These are phyloP conservation scores for Cotesia typhae DNA, from an alignment of 1,140 invertebrate species.

Conservation along the genomic window DNA sequence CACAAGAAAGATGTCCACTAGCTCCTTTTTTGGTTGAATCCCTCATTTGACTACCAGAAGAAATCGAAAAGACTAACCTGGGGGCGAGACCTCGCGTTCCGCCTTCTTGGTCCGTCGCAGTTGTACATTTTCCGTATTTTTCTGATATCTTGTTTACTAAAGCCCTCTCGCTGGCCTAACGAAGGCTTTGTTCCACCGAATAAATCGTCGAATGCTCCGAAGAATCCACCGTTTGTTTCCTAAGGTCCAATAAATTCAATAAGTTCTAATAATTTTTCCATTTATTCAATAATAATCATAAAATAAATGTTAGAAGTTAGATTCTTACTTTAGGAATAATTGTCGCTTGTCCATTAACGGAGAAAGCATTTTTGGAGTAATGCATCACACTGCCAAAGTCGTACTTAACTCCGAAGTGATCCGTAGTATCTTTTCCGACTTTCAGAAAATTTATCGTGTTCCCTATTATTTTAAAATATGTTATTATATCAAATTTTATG, in stretches of 20 bases:
- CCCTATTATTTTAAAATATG: slow-evolving; percentile 51
- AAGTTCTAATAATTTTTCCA: too few species aligned
- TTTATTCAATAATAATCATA: too few species aligned
- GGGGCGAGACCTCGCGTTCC: slow-evolving; percentile 48
- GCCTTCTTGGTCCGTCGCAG: slow-evolving; percentile 48
- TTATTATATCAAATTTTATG: too few species aligned
- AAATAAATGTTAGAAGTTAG: slow-evolving; percentile 5
- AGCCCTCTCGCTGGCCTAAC: slow-evolving; percentile 75
- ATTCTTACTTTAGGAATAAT: slow-evolving; percentile 72
- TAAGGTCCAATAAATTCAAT: slow-evolving; percentile 17
- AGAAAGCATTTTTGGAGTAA: slow-evolving; percentile 81
- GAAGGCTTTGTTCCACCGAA: slow-evolving; percentile 40
- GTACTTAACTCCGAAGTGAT: slow-evolving; percentile 75
- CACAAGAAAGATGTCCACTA: neutral
- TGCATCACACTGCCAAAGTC: slow-evolving; percentile 88
- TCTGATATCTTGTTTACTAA: slow-evolving; percentile 76
- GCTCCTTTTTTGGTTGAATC: too few species aligned
- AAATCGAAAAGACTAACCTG: slow-evolving; percentile 31
- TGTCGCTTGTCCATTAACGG: slow-evolving; percentile 75
- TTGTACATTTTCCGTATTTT: slow-evolving; percentile 83
- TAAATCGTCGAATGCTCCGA: slow-evolving; percentile 45
- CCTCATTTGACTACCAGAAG: neutral
- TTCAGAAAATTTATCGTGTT: slow-evolving; percentile 77
- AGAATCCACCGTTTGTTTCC: slow-evolving; percentile 42
- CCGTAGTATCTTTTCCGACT: slow-evolving; percentile 65